Evolutionary conservation across 92 coral and sea anemone genomes (phyloP), one percentile per base, ranked within the genome.

Genomic region (Parazoanthus darwini): DNA sequence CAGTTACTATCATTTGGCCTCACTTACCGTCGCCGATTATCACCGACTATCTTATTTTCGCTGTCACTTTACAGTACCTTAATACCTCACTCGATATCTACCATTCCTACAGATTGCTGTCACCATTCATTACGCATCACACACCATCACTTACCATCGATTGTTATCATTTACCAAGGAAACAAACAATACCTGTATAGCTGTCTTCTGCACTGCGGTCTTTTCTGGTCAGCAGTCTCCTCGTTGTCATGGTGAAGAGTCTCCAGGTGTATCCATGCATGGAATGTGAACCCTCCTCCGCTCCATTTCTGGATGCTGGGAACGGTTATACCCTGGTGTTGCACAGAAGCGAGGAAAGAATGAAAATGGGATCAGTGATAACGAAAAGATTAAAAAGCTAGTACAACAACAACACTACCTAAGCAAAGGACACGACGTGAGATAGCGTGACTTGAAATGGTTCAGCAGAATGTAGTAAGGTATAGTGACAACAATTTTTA

Each of bases 251-350:
- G 35, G 42, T 82, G 81, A 78, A 58, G 46, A n/a, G 94, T 90
- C 77, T 93, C 98, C 79, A 97, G 88, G 46, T 94, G 91, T 54
- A 97, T 86, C 99, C 98, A 97, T 6, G 93, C 96, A 88, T 92
- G 94, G 81, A 97, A 97, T 0, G 97, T 93, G 88, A 95, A 97
- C 16, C 99, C 98, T 36, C 93, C 85, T 18, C 99, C 99, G 6
- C 92, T 87, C 99, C 99, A 95, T 72, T 95, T 97, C 81, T 94
- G 94, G 38, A 97, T 82, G 0, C 89, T 90, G 36, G 96, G 98
- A 65, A 95, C 93, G 1, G 90, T 85, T 88, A 97, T 97, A 48
- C 99, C 96, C 99, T 97, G 56, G 5, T 50, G 36, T 71, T 22
- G 20, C 0, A 14, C 63, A 35, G 83, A 46, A n/a, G 37, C 9